These are phyloP conservation scores for Xiphophorus hellerii DNA, from an alignment of 2,113 vertebrate genomes.

Conservation along the genomic window DNA sequence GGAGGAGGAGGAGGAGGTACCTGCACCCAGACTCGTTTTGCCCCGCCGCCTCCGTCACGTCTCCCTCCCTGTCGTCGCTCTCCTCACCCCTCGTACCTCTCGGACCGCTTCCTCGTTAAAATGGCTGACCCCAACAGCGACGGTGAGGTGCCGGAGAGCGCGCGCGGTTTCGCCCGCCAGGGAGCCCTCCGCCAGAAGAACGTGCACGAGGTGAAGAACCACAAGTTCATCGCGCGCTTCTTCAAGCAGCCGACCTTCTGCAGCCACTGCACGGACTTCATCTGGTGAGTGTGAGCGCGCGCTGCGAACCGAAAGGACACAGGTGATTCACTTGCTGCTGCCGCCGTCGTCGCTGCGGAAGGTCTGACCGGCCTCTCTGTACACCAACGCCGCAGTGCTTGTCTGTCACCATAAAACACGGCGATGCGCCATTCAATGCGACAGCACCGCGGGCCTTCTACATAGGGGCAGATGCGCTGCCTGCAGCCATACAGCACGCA, in stretches of 20 bases:
- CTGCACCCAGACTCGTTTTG: conserved; percentile 55
- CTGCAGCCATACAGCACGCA: conserved; percentile 34
- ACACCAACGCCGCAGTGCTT: conserved; percentile 47
- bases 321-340: conserved; percentile 81
- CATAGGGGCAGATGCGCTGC: conserved; percentile 6
- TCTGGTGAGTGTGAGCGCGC: conserved; percentile 82
- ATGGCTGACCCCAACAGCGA: conserved; percentile 82
- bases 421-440: conserved; percentile 70
- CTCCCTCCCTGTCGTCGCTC: conserved; percentile 33
- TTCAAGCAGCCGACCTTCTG: conserved; percentile 95
- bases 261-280: conserved; percentile 94
- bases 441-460: conserved; percentile 45
- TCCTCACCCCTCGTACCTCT: conserved; percentile 48
- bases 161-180: conserved; percentile 89
- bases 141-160: conserved; percentile 81
- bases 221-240: conserved; percentile 93
- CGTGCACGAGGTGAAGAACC: conserved; percentile 88
- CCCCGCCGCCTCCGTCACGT: conserved; percentile 39
- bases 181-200: conserved; percentile 90
- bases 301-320: conserved; percentile 52
- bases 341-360: conserved; percentile 29
- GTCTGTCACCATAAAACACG: conserved; percentile 45
- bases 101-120: conserved; percentile 77
- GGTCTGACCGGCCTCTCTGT: conserved; percentile 40
- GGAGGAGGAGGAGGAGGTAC: conserved; percentile 54